phyloP scores from a whole-genome alignment of 1,140 invertebrate species.

The Portunus trituberculatus region DNA sequence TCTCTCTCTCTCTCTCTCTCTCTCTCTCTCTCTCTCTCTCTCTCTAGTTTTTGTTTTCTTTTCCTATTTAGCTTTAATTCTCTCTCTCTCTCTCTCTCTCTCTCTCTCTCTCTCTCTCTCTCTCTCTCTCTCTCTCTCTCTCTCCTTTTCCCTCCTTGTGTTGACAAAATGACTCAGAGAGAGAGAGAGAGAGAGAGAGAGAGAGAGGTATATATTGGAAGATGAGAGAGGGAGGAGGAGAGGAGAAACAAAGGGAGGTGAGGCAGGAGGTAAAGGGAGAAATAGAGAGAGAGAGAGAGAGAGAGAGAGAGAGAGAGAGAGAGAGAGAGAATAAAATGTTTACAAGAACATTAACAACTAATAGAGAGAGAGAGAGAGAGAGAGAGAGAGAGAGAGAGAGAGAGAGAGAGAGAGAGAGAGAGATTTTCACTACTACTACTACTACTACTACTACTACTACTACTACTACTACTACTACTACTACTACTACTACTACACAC shows the following conservation, averaged over 20 bases:
- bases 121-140: not conserved
- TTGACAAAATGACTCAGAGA: conserved; percentile 22
- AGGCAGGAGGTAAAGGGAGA: not conserved
- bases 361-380: conserved; percentile 38
- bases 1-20: not conserved
- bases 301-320: conserved; percentile 16
- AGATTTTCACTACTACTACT: not conserved
- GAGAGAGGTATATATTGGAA: not conserved
- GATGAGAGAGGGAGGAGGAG: not conserved
- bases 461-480: too few species aligned
- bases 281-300: not conserved
- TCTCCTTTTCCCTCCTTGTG: not conserved
- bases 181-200: conserved; percentile 53
- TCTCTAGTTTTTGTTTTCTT: not conserved
- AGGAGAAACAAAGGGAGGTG: conserved; percentile 24
- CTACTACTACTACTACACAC: not conserved
- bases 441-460: too few species aligned
- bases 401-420: conserved; percentile 40
- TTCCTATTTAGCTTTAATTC: too few species aligned
- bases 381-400: not conserved
- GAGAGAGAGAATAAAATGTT: not conserved
- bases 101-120: conserved; percentile 25
- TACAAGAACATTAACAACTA: too few species aligned
- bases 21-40: not conserved
- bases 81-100: not conserved